Conservation (phyloP, 2,888 invertebrate genomes). For the Zhengitettix transpicula region DNA sequence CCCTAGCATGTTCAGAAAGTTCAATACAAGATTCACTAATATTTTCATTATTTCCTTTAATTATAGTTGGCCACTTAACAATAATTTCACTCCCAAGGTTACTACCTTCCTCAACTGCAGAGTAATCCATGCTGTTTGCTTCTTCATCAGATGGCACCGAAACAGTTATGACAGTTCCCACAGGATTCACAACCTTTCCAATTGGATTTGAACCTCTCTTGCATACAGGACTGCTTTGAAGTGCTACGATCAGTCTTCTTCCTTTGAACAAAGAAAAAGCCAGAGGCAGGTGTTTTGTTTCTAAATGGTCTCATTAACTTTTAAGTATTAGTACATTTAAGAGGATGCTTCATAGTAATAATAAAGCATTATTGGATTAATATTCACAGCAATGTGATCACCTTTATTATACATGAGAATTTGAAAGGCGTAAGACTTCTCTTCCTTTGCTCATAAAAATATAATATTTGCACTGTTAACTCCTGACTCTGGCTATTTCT, state of each 20-base stretch:
- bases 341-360: too few species aligned
- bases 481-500: conserved; percentile 30
- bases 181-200: conserved; percentile 57
- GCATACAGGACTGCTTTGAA: conserved; percentile 25
- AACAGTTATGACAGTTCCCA: conserved; percentile 50
- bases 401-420: not conserved
- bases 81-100: not conserved
- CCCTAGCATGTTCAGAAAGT: not conserved
- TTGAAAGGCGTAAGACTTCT: too few species aligned
- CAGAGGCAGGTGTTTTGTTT: conserved; percentile 51
- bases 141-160: conserved; percentile 15
- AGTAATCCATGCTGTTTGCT: not conserved
- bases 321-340: too few species aligned
- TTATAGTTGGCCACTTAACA: conserved; percentile 1
- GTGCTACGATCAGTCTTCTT: conserved; percentile 30
- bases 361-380: not conserved
- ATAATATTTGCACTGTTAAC: not conserved
- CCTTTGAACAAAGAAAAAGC: conserved; percentile 58
- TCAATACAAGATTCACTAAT: not conserved
- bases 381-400: not conserved
- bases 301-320: conserved; percentile 15
- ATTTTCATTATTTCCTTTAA: not conserved
- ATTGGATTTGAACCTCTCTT: conserved; percentile 22
- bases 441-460: too few species aligned
- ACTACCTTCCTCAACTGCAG: not conserved